Evolutionary conservation across 2,888 invertebrate species (phyloP).

Genomic region (Sinopyrophorus schimmeli): DNA sequence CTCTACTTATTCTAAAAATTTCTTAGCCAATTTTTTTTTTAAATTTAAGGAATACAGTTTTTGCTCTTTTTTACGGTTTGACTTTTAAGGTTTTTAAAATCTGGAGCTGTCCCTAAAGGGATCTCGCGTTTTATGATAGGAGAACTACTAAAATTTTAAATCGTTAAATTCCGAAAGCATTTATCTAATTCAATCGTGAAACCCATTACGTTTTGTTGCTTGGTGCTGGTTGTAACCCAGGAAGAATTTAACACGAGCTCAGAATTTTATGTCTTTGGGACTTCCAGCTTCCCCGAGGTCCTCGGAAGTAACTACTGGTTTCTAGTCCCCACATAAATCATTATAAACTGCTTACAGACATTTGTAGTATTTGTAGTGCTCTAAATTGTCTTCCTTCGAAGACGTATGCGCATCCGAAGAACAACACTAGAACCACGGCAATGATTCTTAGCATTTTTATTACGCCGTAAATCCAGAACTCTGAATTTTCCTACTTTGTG

Average conservation of each 20-base stretch:
- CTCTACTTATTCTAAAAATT: too few relatives aligned
- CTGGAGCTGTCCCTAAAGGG: background rate
- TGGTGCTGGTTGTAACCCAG: slow-evolving; percentile 17
- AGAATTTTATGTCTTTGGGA: slow-evolving; percentile 30
- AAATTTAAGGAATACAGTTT: background rate
- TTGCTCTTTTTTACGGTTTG: background rate
- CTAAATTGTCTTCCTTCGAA: slow-evolving; percentile 33
- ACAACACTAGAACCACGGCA: slow-evolving; percentile 20
- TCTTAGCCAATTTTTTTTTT: background rate
- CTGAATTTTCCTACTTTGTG: slow-evolving; percentile 31
- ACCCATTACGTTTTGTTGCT: slow-evolving; percentile 16
- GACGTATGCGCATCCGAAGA: slow-evolving; percentile 28
- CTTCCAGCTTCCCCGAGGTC: slow-evolving; percentile 23
- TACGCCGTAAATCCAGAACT: slow-evolving; percentile 25
- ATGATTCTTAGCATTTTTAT: slow-evolving; percentile 27
- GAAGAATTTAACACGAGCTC: slow-evolving; percentile 18
- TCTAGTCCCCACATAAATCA: slow-evolving; percentile 32
- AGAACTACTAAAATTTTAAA: slow-evolving; percentile 4
- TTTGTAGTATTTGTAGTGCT: slow-evolving; percentile 31
- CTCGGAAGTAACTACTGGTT: slow-evolving; percentile 31
- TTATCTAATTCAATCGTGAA: slow-evolving; percentile 21
- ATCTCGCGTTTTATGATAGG: background rate
- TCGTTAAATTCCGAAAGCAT: slow-evolving; percentile 11
- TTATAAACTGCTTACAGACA: slow-evolving; percentile 29
- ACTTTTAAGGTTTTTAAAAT: background rate